Percentiles rank a stretch among this genome's conserved stretches.
These are phyloP conservation scores for Eupithecia inturbata DNA, from an alignment of 2,888 invertebrate species.

Conservation along the genomic window DNA sequence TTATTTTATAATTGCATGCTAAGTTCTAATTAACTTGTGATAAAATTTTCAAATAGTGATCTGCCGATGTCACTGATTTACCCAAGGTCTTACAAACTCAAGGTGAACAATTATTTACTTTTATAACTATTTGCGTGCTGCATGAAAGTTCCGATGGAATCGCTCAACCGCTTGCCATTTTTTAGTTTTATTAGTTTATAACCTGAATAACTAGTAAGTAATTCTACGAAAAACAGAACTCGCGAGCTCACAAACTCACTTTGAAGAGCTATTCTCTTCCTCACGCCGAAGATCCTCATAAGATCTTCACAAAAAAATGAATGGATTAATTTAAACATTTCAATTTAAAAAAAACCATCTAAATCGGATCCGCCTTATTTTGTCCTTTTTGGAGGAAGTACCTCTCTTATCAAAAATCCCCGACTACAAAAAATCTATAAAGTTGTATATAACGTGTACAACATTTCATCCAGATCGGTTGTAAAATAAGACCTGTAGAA, in stretches of 20 bases:
- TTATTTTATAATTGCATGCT: not conserved
- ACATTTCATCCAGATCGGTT: too few species aligned
- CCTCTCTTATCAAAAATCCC: too few species aligned
- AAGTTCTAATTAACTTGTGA: not conserved
- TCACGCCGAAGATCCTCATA: too few species aligned
- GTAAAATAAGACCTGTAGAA: too few species aligned
- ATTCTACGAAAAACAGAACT: not conserved
- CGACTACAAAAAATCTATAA: too few species aligned
- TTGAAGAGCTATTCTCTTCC: too few species aligned
- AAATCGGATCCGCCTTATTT: too few species aligned
- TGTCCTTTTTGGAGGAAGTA: too few species aligned
- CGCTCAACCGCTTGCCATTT: conserved; percentile 14
- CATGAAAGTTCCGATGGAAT: conserved; percentile 25
- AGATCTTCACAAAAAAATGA: too few species aligned
- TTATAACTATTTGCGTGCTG: conserved; percentile 34
- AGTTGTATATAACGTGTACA: too few species aligned
- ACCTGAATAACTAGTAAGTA: not conserved
- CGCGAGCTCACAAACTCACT: not conserved
- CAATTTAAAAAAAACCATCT: too few species aligned
- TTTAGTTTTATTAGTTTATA: conserved; percentile 12
- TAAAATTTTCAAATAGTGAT: not conserved
- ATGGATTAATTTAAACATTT: too few species aligned
- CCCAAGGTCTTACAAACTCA: conserved; percentile 29
- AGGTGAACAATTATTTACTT: conserved; percentile 33
- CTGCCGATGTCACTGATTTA: not conserved